Percentiles rank a stretch among this genome's conserved stretches.
Evolutionary conservation across 64 coral and sea anemone genomes (phyloP).

Genomic region (Cladopsammia gracilis): DNA sequence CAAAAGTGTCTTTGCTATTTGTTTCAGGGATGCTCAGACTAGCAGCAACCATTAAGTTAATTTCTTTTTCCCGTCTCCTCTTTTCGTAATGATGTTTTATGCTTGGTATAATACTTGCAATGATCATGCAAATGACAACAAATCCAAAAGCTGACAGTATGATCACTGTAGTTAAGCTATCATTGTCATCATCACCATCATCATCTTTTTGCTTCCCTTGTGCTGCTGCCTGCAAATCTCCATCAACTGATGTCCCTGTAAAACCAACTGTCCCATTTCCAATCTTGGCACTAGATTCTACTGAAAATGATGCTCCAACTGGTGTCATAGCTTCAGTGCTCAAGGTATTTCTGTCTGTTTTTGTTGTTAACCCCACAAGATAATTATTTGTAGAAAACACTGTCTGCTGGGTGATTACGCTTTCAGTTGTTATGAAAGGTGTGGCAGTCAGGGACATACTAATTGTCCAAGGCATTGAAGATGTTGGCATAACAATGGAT

Average conservation of each 20-base stretch:
- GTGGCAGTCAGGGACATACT: neutral
- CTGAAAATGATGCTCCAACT: neutral
- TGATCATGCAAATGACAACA: slow-evolving; percentile 85
- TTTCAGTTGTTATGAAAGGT: slow-evolving; percentile 4
- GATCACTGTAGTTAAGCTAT: slow-evolving; percentile 81
- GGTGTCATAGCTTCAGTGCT: neutral
- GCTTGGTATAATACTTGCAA: slow-evolving; percentile 75
- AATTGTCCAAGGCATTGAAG: slow-evolving; percentile 9
- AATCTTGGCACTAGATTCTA: neutral
- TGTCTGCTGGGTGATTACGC: neutral
- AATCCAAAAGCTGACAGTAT: slow-evolving; percentile 83
- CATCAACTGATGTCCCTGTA: neutral
- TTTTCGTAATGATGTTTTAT: slow-evolving; percentile 76
- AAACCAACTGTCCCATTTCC: slow-evolving; percentile 14
- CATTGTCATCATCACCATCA: slow-evolving; percentile 63
- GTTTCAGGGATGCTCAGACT: slow-evolving; percentile 40
- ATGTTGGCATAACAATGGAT: slow-evolving; percentile 50
- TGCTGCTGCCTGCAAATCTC: slow-evolving; percentile 29
- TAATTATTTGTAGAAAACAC: slow-evolving; percentile 1
- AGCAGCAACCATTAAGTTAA: slow-evolving; percentile 28
- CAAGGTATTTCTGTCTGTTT: neutral
- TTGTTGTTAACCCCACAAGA: neutral
- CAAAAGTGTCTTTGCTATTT: slow-evolving; percentile 60
- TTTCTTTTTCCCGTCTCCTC: slow-evolving; percentile 47
- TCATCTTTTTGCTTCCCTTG: slow-evolving; percentile 8